phyloP scores from a whole-genome alignment of 2,888 invertebrate species.

The Eueremaeus valkanovi region DNA sequence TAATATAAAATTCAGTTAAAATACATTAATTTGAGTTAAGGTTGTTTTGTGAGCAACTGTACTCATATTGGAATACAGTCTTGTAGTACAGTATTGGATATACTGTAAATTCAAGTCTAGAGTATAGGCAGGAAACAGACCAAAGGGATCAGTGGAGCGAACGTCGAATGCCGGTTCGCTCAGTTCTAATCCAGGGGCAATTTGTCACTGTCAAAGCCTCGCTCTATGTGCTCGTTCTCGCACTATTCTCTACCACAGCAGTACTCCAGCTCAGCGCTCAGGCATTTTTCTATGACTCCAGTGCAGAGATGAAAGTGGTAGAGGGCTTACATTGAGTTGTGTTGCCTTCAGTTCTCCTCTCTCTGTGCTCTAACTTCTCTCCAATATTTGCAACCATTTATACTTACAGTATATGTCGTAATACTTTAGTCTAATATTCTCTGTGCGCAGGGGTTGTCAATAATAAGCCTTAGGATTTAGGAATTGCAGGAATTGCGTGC shows the following conservation, averaged over 20 bases:
- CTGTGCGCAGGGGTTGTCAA: constrained; percentile 26
- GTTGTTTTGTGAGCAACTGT: no score
- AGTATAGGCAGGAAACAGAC: constrained; percentile 35
- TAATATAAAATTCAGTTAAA: no score
- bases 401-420: constrained; percentile 15
- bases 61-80: no score
- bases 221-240: not conserved
- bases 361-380: constrained; percentile 8
- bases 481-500: constrained; percentile 16
- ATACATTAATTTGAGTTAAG: no score
- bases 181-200: constrained; percentile 42
- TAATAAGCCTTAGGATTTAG: constrained; percentile 33
- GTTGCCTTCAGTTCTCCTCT: not conserved
- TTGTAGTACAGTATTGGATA: no score
- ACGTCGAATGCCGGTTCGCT: constrained; percentile 29
- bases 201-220: constrained; percentile 42
- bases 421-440: constrained; percentile 30
- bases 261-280: constrained; percentile 29
- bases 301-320: constrained; percentile 23
- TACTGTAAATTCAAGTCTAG: not conserved
- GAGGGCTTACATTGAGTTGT: constrained; percentile 3
- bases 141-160: constrained; percentile 37
- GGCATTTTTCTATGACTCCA: constrained; percentile 11
- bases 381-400: constrained; percentile 33
- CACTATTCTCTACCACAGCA: not conserved